A percentile compares a stretch with the other conserved stretches of the same genome.
phyloP scores from a whole-genome alignment of 2,888 invertebrate species.

The Willowsia nigromaculata region DNA sequence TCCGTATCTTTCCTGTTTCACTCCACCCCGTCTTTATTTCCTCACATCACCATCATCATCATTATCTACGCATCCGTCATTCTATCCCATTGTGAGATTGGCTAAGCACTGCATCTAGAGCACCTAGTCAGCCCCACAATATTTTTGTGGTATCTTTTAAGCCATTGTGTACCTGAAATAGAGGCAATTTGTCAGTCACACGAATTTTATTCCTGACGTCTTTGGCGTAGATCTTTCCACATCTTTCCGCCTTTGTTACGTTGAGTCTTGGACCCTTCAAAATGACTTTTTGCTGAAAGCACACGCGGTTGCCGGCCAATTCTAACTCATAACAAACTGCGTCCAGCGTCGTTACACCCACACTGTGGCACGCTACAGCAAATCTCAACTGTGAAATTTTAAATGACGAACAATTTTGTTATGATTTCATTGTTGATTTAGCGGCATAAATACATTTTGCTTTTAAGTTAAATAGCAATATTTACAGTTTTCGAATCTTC shows the following conservation, averaged over 20 bases:
- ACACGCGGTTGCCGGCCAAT: constrained; percentile 78
- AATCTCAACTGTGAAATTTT: constrained; percentile 76
- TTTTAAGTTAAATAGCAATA: not conserved
- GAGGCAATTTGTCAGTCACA: constrained; percentile 89
- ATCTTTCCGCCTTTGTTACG: constrained; percentile 82
- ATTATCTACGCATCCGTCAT: too few relatives aligned
- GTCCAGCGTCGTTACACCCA: constrained; percentile 63
- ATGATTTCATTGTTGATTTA: too few relatives aligned
- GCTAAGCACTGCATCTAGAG: too few relatives aligned
- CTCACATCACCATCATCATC: too few relatives aligned
- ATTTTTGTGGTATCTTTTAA: too few relatives aligned
- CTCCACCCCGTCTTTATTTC: too few relatives aligned
- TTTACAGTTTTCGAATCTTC: constrained; percentile 72
- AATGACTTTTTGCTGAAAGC: constrained; percentile 81
- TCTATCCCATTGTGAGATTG: too few relatives aligned
- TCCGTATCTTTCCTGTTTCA: too few relatives aligned
- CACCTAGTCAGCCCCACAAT: too few relatives aligned
- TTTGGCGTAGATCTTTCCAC: constrained; percentile 82
- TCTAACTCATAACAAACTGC: constrained; percentile 70
- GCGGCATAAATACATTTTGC: too few relatives aligned
- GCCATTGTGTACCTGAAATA: constrained; percentile 91
- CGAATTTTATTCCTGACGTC: constrained; percentile 88
- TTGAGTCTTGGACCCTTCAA: constrained; percentile 84
- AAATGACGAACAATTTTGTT: not conserved
- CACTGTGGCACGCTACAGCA: constrained; percentile 56